These are phyloP conservation scores for Lobophora halterata DNA, from an alignment of 2,888 invertebrate species.

Conservation along the genomic window DNA sequence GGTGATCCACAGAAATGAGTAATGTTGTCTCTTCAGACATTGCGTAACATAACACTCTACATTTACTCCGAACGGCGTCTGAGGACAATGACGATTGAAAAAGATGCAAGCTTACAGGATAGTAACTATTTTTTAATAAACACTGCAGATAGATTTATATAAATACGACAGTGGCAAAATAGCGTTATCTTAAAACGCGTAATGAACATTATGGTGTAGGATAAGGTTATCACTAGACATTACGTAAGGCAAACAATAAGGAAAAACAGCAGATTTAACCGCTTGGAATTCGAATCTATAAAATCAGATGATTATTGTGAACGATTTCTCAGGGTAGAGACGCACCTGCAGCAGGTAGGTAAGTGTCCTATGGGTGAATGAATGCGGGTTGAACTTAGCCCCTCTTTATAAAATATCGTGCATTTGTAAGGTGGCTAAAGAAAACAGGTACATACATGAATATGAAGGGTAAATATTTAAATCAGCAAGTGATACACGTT, in stretches of 20 bases:
- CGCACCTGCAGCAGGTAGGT: slow-evolving; percentile 44
- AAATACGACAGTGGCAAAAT: no score
- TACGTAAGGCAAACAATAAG: no score
- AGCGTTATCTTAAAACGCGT: no score
- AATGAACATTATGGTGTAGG: no score
- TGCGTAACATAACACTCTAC: no score
- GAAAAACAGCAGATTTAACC: slow-evolving; percentile 1
- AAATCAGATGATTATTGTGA: slow-evolving; percentile 22
- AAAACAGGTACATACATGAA: slow-evolving; percentile 27
- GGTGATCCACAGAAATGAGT: slow-evolving; percentile 50
- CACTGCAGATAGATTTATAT: no score
- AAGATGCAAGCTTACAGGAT: background rate
- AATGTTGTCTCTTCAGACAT: slow-evolving; percentile 15
- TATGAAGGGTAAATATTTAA: slow-evolving; percentile 3
- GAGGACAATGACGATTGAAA: slow-evolving; percentile 10
- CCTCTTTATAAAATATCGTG: slow-evolving; percentile 54
- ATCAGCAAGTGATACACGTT: slow-evolving; percentile 6
- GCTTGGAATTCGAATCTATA: slow-evolving; percentile 9
- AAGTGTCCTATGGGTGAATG: slow-evolving; percentile 43
- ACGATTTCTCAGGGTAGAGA: slow-evolving; percentile 39
- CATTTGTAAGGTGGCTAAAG: slow-evolving; percentile 30
- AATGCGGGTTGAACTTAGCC: slow-evolving; percentile 49
- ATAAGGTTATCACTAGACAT: slow-evolving; percentile 3
- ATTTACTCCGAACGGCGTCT: no score
- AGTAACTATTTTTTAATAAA: background rate